phyloP scores from a whole-genome alignment of 1,140 invertebrate genomes.

The Chrysomallon squamiferum region DNA sequence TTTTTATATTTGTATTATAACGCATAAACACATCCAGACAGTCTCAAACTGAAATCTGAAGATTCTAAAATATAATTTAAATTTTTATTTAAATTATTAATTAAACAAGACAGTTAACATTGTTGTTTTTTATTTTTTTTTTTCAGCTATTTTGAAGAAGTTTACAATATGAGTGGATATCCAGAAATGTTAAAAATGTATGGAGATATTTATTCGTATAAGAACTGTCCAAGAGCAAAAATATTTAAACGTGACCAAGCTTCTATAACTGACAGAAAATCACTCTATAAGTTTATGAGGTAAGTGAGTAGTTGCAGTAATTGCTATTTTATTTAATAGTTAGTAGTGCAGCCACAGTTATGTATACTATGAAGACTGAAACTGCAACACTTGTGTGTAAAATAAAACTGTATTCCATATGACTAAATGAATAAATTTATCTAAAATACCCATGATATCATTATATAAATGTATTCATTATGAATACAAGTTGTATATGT shows the following conservation, averaged over 20 bases:
- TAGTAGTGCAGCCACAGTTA: background rate
- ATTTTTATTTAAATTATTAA: background rate
- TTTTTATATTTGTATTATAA: too few species aligned
- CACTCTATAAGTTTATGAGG: constrained; percentile 44
- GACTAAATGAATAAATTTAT: background rate
- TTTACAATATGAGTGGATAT: constrained; percentile 67
- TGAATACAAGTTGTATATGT: too few species aligned
- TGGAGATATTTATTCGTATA: constrained; percentile 71
- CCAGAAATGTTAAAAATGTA: constrained; percentile 67
- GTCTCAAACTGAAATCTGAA: too few species aligned
- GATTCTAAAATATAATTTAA: background rate
- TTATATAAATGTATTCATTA: too few species aligned
- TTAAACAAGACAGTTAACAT: background rate
- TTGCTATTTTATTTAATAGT: background rate
- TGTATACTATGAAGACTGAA: background rate
- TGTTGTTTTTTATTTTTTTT: too few species aligned
- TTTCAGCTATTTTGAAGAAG: constrained; percentile 68
- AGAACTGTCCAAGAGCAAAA: constrained; percentile 35
- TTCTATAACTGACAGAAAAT: constrained; percentile 31
- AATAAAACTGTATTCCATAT: background rate
- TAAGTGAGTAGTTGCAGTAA: constrained; percentile 10
- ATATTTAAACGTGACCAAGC: constrained; percentile 44
- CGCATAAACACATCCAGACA: too few species aligned
- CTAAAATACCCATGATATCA: background rate
- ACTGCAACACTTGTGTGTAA: background rate